These are phyloP conservation scores for Homalodisca vitripennis DNA, from an alignment of 1,140 invertebrate species.

Conservation along the genomic window DNA sequence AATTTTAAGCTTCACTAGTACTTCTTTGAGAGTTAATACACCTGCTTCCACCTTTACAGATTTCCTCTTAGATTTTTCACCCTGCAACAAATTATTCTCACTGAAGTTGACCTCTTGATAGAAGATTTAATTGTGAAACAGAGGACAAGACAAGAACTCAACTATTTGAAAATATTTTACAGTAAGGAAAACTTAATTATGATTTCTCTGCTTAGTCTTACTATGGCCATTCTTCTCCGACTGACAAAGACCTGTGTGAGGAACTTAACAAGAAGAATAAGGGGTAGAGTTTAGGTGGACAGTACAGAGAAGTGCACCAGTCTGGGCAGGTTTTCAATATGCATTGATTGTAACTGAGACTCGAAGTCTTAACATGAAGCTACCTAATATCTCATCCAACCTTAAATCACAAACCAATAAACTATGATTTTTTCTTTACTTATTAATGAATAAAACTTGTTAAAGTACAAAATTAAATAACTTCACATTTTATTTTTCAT, in stretches of 20 bases:
- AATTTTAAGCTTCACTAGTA: not conserved
- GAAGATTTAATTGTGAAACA: not conserved
- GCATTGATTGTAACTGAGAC: too few species aligned
- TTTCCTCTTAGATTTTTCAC: not conserved
- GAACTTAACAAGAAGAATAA: too few species aligned
- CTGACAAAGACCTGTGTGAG: not conserved
- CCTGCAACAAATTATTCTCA: not conserved
- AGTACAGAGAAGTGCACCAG: too few species aligned
- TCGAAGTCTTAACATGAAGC: too few species aligned
- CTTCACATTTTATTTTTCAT: too few species aligned
- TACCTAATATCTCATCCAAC: too few species aligned
- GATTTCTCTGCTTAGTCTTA: not conserved
- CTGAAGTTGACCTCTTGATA: not conserved
- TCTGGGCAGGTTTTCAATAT: too few species aligned
- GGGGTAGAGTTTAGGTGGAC: too few species aligned
- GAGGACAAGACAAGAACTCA: not conserved
- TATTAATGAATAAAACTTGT: too few species aligned
- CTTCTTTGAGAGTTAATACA: not conserved
- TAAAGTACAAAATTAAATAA: too few species aligned
- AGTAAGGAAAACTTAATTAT: not conserved
- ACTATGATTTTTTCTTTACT: too few species aligned
- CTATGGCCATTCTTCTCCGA: not conserved
- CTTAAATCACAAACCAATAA: too few species aligned
- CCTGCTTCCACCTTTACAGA: not conserved
- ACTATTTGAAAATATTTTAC: not conserved